A percentile compares a stretch with the other conserved stretches of the same genome.
phyloP scores from a whole-genome alignment of 2,797 vertebrate genomes.

The Euthynnus affinis region DNA sequence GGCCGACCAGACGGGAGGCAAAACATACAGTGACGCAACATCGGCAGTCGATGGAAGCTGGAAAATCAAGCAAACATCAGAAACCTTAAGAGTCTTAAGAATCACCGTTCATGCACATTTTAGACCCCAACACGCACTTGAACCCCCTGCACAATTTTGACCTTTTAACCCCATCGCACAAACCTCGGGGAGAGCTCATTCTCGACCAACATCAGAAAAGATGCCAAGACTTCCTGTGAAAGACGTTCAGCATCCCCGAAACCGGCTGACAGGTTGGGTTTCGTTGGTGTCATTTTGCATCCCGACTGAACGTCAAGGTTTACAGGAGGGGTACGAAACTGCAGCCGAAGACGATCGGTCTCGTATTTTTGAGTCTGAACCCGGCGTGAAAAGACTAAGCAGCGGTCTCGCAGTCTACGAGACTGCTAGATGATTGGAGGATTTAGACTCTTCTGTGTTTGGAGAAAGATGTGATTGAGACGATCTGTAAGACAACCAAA shows the following conservation, averaged over 20 bases:
- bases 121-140: constrained; percentile 2
- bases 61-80: background rate
- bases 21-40: no score
- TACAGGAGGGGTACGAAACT: background rate
- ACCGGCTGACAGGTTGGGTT: background rate
- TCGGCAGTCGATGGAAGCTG: background rate
- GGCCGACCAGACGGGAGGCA: background rate
- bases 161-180: constrained; percentile 43
- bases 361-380: background rate
- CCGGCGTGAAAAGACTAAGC: no score
- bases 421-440: background rate
- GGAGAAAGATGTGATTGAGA: background rate
- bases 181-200: constrained; percentile 7
- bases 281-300: background rate
- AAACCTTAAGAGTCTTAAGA: background rate
- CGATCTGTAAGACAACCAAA: background rate
- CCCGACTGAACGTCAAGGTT: background rate
- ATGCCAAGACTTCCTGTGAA: background rate
- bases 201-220: background rate
- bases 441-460: background rate
- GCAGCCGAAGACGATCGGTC: background rate
- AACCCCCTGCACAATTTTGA: constrained; percentile 26
- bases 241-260: background rate
- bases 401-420: background rate
- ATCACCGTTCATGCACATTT: background rate